These are phyloP conservation scores for Thryonomys swinderianus DNA, from an alignment of 2,113 vertebrate species.

Conservation along the genomic window DNA sequence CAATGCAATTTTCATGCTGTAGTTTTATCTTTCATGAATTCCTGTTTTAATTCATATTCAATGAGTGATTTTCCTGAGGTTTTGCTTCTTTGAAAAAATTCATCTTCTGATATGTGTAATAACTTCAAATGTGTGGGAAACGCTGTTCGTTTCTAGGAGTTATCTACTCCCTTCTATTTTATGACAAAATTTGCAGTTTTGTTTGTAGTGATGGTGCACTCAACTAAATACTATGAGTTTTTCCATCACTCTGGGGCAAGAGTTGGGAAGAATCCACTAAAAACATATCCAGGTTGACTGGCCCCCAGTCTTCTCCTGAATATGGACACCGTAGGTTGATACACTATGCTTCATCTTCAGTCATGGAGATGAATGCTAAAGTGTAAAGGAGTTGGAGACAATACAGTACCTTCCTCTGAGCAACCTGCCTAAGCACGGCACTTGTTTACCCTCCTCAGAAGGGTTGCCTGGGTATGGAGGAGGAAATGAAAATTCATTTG, in stretches of 20 bases:
- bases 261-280: background rate
- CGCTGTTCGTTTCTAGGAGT: background rate
- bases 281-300: fast-evolving
- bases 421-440: background rate
- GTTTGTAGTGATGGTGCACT: background rate
- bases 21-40: background rate
- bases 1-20: background rate
- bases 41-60: background rate
- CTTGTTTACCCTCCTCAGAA: background rate
- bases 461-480: background rate
- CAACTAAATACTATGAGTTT: background rate
- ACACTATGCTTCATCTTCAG: background rate
- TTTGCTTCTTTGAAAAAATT: constrained; percentile 17
- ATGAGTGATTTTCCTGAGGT: background rate
- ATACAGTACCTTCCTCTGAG: background rate
- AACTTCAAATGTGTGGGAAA: background rate
- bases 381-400: background rate
- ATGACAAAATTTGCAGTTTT: background rate
- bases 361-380: background rate
- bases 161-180: background rate
- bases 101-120: background rate
- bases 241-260: background rate
- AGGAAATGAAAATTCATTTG: background rate
- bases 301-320: background rate
- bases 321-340: background rate